Percentiles rank a stretch among this genome's conserved stretches.
Evolutionary conservation across 2,888 invertebrate species (phyloP).

Genomic region (Argynnis bischoffii): DNA sequence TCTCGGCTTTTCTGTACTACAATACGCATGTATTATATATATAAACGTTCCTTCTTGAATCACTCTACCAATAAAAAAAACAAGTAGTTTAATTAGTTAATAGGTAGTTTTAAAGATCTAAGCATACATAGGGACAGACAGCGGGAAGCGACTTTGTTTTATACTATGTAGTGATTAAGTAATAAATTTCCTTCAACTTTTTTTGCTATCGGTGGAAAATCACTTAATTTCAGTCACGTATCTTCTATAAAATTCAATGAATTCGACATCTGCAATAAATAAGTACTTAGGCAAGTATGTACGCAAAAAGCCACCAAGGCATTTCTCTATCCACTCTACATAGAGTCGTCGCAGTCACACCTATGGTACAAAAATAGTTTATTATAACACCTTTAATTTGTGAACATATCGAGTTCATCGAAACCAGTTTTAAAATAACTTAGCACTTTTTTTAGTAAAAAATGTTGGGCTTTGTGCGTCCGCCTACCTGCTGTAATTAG

Average conservation of each 20-base stretch:
- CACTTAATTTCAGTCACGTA: too few relatives aligned
- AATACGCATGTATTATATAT: too few relatives aligned
- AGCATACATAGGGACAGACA: too few relatives aligned
- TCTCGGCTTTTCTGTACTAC: too few relatives aligned
- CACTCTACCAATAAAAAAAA: too few relatives aligned
- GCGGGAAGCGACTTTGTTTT: too few relatives aligned
- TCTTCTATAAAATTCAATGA: neutral
- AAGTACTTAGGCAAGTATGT: constrained; percentile 7
- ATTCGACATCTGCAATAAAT: constrained; percentile 12
- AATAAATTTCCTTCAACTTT: neutral
- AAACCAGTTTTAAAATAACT: constrained; percentile 48
- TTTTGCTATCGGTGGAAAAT: neutral
- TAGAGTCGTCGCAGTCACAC: neutral
- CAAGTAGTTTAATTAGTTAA: too few relatives aligned
- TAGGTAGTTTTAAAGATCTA: too few relatives aligned
- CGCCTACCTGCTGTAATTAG: constrained; percentile 52
- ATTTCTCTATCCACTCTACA: neutral
- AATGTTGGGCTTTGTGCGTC: constrained; percentile 46
- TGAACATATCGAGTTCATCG: constrained; percentile 12
- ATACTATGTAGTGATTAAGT: too few relatives aligned
- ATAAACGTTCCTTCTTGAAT: too few relatives aligned
- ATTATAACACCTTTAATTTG: constrained; percentile 29
- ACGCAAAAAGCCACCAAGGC: neutral
- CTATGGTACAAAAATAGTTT: constrained; percentile 2
- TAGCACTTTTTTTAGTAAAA: constrained; percentile 48